A percentile compares a stretch with the other conserved stretches of the same genome.
Evolutionary conservation across 2,797 vertebrate species (phyloP).

Genomic region (Zenarchopterus dispar): DNA sequence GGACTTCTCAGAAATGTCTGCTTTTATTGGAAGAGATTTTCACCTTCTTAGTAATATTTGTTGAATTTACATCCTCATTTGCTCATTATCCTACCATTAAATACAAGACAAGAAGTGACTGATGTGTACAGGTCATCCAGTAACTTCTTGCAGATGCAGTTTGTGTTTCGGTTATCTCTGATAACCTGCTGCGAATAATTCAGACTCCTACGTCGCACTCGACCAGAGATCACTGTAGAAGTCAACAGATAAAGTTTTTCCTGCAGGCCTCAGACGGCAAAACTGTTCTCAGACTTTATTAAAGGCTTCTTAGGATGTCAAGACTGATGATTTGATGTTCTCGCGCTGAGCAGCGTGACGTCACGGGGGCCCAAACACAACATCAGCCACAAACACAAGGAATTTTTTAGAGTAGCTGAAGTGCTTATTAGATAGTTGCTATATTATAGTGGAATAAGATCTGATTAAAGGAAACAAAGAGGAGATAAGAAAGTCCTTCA

Average conservation of each 20-base stretch:
- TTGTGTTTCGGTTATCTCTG: constrained; percentile 56
- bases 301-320: constrained; percentile 65
- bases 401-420: constrained; percentile 82
- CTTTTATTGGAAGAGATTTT: background rate
- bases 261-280: constrained; percentile 21
- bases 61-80: background rate
- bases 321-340: constrained; percentile 70
- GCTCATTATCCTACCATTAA: constrained; percentile 1
- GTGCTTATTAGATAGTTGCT: constrained; percentile 77
- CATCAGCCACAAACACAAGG: constrained; percentile 72
- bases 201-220: constrained; percentile 49
- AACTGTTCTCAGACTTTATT: constrained; percentile 61
- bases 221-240: constrained; percentile 54
- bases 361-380: constrained; percentile 60
- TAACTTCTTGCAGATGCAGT: no score
- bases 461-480: constrained; percentile 71
- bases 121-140: no score
- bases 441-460: constrained; percentile 81
- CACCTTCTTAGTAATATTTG: background rate
- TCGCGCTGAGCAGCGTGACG: constrained; percentile 62
- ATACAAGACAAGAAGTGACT: background rate
- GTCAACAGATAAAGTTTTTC: constrained; percentile 46
- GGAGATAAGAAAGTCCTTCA: constrained; percentile 38
- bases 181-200: constrained; percentile 62
- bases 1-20: no score